phyloP scores from a whole-genome alignment of 2,113 vertebrate genomes.

The Burhinus oedicnemus region DNA sequence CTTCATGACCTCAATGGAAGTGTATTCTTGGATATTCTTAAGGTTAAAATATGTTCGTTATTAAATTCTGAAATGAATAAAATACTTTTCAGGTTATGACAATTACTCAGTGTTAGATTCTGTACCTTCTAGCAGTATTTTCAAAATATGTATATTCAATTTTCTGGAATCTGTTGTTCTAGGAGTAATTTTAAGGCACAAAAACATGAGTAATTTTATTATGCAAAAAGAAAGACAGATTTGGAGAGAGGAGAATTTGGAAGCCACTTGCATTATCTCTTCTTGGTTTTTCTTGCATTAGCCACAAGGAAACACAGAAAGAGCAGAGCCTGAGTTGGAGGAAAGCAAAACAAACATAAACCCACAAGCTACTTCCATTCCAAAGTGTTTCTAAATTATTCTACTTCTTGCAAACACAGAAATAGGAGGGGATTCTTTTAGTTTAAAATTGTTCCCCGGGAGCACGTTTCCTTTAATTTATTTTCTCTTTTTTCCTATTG shows the following conservation, averaged over 20 bases:
- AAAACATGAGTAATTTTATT: neutral
- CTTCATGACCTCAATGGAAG: neutral
- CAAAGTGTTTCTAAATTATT: neutral
- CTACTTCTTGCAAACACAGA: neutral
- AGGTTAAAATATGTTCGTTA: neutral
- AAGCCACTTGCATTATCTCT: neutral
- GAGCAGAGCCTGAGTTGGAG: neutral
- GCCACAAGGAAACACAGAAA: neutral
- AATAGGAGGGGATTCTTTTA: neutral
- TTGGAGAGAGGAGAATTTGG: neutral
- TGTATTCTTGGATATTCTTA: neutral
- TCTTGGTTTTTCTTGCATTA: neutral
- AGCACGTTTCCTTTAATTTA: neutral
- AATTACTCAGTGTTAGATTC: neutral
- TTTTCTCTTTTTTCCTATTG: neutral
- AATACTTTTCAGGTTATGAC: neutral
- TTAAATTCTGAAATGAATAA: neutral
- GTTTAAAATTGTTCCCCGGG: neutral
- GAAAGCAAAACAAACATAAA: neutral
- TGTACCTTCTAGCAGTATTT: neutral
- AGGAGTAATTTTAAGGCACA: neutral
- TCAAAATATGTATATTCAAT: neutral
- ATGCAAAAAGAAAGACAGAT: neutral
- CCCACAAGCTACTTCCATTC: neutral
- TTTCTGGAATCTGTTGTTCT: neutral